Percentiles rank a stretch among this genome's conserved stretches.
Evolutionary conservation across 30 jellyfish, hydroid and myxozoan genomes (phyloP).

Genomic region (Aurelia sp.): DNA sequence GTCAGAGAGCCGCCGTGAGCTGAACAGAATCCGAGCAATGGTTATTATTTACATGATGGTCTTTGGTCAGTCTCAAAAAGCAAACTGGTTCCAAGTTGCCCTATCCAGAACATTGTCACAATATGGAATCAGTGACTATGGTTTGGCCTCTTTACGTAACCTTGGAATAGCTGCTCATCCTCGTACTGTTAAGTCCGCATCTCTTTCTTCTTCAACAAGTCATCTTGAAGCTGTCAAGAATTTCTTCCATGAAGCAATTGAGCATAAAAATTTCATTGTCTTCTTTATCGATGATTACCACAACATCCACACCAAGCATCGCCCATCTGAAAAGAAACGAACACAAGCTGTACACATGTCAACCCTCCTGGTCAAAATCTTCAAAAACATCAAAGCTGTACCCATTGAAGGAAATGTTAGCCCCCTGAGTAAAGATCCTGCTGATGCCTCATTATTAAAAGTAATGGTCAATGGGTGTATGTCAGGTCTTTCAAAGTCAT

Average conservation of each 20-base stretch:
- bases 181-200: slow-evolving; percentile 34
- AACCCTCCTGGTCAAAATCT: slow-evolving; percentile 11
- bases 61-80: slow-evolving; percentile 25
- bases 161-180: slow-evolving; percentile 55
- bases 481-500: slow-evolving; percentile 9
- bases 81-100: slow-evolving; percentile 51
- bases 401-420: slow-evolving; percentile 4
- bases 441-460: slow-evolving; percentile 1
- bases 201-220: slow-evolving; percentile 30
- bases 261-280: slow-evolving; percentile 7
- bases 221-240: slow-evolving; percentile 13
- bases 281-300: slow-evolving; percentile 36
- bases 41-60: neutral
- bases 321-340: slow-evolving; percentile 24
- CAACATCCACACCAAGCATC: slow-evolving; percentile 28
- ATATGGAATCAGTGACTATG: slow-evolving; percentile 27
- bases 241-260: slow-evolving; percentile 33
- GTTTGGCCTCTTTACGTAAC: slow-evolving; percentile 30
- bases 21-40: slow-evolving; percentile 16
- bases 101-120: slow-evolving; percentile 33
- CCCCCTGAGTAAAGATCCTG: slow-evolving; percentile 9
- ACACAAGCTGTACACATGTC: slow-evolving; percentile 29
- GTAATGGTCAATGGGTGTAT: neutral
- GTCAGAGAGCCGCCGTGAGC: slow-evolving; percentile 14
- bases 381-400: neutral